Evolutionary conservation across 2,113 vertebrate genomes (phyloP), one percentile per base, ranked within the genome.

Genomic region (Sula dactylatra): DNA sequence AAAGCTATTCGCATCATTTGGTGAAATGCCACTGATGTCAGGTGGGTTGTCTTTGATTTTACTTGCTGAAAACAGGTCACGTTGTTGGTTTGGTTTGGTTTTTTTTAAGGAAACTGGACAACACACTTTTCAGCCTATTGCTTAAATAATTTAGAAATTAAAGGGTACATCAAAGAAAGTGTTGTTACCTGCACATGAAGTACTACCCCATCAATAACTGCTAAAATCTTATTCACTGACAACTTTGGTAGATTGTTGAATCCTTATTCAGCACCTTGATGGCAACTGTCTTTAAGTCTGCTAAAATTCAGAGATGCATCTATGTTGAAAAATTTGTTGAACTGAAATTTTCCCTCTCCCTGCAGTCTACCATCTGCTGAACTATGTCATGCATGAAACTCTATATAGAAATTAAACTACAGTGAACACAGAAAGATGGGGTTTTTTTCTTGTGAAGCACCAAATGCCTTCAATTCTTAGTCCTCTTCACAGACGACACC

Each of bases 301-400:
- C 55, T 65, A 59, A 85, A 92, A 85, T 65, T 58, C 83, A 92
- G 71, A 87, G 16, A 56, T 54, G 44, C 14, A 73, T 66, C 31
- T 82, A 69, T 9, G 21, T 50, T 65, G 56, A 80, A 84, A 92
- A 94, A 54, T 58, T 76, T 65, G 21, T 47, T 13, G 2, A 61
- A 82, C 19, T 26, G 18, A 65, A 61, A 61, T 77, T 90, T 86
- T 73, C 40, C 40, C 36, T 77, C 64, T 90, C 34, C 85, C 90
- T 73, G 65, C 42, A 92, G 93, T 69, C 55, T 83, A 83, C 80
- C 83, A 94, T 95, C 93, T 93, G 93, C 81, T 95, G 73, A 96
- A 69, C 45, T 65, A 81, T 38, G 45, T 64, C 58, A 85, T 67
- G 80, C 79, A 92, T 91, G 79, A 95, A 97, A 66, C 19, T 24